phyloP scores from a whole-genome alignment of 1,140 invertebrate genomes.

The Archivesica marissinica region DNA sequence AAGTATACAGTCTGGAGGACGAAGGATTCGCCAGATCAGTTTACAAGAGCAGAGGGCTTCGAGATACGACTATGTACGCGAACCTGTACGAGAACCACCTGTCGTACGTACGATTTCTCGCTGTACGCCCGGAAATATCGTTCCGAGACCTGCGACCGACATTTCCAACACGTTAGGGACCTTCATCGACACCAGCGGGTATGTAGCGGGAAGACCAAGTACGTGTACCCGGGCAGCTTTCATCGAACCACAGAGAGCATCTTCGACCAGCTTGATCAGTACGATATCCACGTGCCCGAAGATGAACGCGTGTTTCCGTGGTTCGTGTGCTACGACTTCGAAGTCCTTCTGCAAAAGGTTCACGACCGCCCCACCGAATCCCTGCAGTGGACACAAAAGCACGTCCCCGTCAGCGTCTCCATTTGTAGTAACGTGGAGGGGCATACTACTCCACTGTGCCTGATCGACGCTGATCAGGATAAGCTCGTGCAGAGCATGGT shows the following conservation, averaged over 20 bases:
- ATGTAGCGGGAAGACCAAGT: background rate
- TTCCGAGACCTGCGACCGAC: background rate
- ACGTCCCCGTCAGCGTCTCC: background rate
- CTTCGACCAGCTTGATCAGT: conserved; percentile 24
- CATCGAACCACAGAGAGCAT: background rate
- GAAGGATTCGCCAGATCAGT: background rate
- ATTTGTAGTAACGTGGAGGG: background rate
- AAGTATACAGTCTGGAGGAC: conserved; percentile 6
- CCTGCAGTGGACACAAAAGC: background rate
- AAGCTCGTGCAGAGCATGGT: background rate
- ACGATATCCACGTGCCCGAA: background rate
- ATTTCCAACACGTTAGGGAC: background rate
- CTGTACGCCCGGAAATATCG: conserved; percentile 17
- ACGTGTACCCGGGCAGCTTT: background rate
- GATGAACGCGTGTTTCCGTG: conserved; percentile 9
- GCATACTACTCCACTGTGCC: background rate
- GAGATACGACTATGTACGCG: background rate
- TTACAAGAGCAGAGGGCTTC: background rate
- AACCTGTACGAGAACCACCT: conserved; percentile 22
- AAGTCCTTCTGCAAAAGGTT: conserved; percentile 6
- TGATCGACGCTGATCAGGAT: background rate
- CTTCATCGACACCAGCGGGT: background rate
- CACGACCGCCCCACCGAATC: background rate
- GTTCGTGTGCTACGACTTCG: conserved; percentile 26
- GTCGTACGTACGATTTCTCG: background rate